phyloP scores from a whole-genome alignment of 2,113 vertebrate species.

The Periophthalmus modestus region DNA sequence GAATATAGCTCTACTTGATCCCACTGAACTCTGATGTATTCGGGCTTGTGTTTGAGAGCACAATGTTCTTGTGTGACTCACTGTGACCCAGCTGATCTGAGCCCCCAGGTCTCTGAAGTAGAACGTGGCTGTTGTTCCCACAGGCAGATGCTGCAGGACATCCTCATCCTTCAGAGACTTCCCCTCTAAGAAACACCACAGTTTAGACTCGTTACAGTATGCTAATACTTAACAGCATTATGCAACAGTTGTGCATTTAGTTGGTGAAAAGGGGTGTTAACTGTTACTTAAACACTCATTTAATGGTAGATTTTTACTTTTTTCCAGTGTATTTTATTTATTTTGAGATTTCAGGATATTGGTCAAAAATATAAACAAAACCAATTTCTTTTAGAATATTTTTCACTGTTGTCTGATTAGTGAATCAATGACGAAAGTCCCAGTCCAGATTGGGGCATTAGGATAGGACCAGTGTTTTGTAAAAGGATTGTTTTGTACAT shows the following conservation, averaged over 20 bases:
- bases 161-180: conserved; percentile 93
- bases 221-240: background rate
- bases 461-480: too few species aligned
- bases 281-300: too few species aligned
- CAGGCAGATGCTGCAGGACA: conserved; percentile 89
- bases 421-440: too few species aligned
- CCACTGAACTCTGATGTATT: conserved; percentile 10
- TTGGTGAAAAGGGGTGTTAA: background rate
- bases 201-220: background rate
- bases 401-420: too few species aligned
- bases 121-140: conserved; percentile 93
- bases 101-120: conserved; percentile 95
- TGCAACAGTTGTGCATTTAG: background rate
- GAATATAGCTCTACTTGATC: conserved; percentile 27
- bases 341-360: too few species aligned
- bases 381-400: too few species aligned
- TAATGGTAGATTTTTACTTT: background rate
- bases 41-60: conserved; percentile 21
- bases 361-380: too few species aligned
- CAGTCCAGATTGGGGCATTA: too few species aligned
- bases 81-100: conserved; percentile 97
- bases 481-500: background rate
- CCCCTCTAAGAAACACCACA: conserved; percentile 81
- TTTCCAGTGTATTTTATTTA: background rate
- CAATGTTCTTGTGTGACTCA: conserved; percentile 64